Evolutionary conservation across 2,113 vertebrate genomes (phyloP).

Genomic region (Dipodomys stephensi): DNA sequence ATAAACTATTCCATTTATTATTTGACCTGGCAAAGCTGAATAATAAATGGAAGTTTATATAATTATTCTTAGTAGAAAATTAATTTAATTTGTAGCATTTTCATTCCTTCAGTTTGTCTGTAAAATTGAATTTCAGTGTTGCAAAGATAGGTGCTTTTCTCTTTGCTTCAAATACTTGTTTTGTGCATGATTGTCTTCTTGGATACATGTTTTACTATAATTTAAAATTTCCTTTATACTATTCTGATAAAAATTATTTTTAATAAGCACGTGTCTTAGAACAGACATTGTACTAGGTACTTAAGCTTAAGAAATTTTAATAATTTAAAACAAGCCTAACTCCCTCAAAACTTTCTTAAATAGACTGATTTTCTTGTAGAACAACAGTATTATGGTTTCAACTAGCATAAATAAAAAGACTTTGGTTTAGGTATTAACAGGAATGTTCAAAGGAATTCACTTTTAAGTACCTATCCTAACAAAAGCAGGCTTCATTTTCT

Average conservation of each 20-base stretch:
- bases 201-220: conserved; percentile 42
- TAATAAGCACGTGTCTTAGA: neutral
- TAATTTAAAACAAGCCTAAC: conserved; percentile 33
- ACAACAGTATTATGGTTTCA: conserved; percentile 43
- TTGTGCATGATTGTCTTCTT: conserved; percentile 22
- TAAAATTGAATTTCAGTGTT: conserved; percentile 16
- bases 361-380: neutral
- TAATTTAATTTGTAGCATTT: neutral
- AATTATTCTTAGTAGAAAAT: conserved; percentile 46
- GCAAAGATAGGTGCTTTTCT: conserved; percentile 27
- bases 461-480: conserved; percentile 54
- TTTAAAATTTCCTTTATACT: conserved; percentile 28
- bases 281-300: neutral
- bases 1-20: conserved; percentile 36
- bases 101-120: neutral
- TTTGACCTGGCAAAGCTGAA: neutral
- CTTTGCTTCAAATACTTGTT: conserved; percentile 11
- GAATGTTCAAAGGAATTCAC: conserved; percentile 20
- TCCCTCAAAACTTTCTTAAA: conserved; percentile 19
- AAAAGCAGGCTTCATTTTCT: conserved; percentile 60
- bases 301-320: conserved; percentile 50
- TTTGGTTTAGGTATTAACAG: conserved; percentile 30
- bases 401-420: conserved; percentile 30
- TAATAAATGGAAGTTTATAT: neutral
- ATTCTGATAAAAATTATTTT: conserved; percentile 37